Percentiles rank a stretch among this genome's conserved stretches.
These are phyloP conservation scores for Heterodera filipjevi DNA, from an alignment of 2,888 invertebrate genomes.

Conservation along the genomic window DNA sequence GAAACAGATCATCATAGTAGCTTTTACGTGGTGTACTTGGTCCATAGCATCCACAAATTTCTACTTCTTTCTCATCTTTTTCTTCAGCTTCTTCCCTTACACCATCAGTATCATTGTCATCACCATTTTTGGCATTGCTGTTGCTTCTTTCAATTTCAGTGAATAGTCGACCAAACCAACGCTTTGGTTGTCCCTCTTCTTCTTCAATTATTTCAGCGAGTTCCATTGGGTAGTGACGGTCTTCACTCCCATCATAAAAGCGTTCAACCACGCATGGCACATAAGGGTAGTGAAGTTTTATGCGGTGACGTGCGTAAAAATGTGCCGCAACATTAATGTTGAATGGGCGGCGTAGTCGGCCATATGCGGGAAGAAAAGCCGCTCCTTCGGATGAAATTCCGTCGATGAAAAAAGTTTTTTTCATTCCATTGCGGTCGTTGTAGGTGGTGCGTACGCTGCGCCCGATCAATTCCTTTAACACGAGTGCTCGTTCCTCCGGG, in stretches of 20 bases:
- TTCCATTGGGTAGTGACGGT: not conserved
- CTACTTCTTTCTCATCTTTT: too few relatives aligned
- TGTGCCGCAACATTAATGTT: too few relatives aligned
- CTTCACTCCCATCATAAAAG: not conserved
- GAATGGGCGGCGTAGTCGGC: not conserved
- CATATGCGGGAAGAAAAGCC: not conserved
- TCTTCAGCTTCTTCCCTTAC: too few relatives aligned
- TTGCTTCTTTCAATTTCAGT: not conserved
- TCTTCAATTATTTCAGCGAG: not conserved
- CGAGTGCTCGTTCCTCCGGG: not conserved
- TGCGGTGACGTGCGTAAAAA: too few relatives aligned
- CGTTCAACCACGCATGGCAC: not conserved
- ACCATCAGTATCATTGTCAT: too few relatives aligned
- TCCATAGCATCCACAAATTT: too few relatives aligned
- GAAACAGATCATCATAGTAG: too few relatives aligned
- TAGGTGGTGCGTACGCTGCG: not conserved
- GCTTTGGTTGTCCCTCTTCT: too few relatives aligned
- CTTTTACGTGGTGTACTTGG: too few relatives aligned
- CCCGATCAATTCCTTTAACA: not conserved
- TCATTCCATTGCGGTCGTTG: not conserved
- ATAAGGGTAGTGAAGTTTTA: too few relatives aligned
- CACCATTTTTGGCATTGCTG: too few relatives aligned
- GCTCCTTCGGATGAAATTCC: not conserved
- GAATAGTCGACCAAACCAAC: too few relatives aligned
- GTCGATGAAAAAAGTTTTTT: slow-evolving; percentile 2